Conservation (phyloP, 2,113 vertebrate genomes). For the Tonatia bakeri region DNA sequence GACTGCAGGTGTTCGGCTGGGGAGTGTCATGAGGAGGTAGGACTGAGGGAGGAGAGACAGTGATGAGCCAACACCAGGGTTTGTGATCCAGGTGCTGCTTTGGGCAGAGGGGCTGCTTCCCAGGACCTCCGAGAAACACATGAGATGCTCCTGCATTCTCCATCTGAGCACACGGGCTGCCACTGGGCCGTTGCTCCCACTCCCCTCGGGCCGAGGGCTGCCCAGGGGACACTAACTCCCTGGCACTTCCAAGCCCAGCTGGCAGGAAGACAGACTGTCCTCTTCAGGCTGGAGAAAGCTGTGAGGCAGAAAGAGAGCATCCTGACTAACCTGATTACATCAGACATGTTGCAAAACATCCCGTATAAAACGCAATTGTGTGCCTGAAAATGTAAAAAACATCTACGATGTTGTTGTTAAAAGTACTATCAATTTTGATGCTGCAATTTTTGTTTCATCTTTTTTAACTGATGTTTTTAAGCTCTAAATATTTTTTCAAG, state of each 20-base stretch:
- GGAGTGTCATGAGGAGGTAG: neutral
- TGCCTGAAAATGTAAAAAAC: neutral
- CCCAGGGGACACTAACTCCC: neutral
- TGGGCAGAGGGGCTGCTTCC: neutral
- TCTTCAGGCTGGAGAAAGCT: neutral
- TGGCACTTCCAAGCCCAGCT: no score
- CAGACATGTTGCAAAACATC: neutral
- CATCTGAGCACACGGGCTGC: neutral
- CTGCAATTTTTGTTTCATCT: neutral
- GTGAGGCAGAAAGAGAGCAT: neutral
- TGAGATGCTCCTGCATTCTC: neutral
- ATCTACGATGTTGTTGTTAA: neutral
- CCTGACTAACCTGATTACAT: neutral
- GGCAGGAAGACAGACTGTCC: neutral
- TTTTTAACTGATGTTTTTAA: neutral
- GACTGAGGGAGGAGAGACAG: neutral
- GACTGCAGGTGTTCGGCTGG: neutral
- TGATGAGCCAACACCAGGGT: accelerated
- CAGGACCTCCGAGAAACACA: neutral
- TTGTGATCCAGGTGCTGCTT: no score
- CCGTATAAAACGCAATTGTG: neutral
- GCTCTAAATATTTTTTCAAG: neutral
- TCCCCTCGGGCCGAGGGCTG: no score
- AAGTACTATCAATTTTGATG: neutral
- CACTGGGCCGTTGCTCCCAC: neutral